A percentile compares a stretch with the other conserved stretches of the same genome.
Conservation (phyloP, 2,113 vertebrate genomes). For the Melanocharis versteri region DNA sequence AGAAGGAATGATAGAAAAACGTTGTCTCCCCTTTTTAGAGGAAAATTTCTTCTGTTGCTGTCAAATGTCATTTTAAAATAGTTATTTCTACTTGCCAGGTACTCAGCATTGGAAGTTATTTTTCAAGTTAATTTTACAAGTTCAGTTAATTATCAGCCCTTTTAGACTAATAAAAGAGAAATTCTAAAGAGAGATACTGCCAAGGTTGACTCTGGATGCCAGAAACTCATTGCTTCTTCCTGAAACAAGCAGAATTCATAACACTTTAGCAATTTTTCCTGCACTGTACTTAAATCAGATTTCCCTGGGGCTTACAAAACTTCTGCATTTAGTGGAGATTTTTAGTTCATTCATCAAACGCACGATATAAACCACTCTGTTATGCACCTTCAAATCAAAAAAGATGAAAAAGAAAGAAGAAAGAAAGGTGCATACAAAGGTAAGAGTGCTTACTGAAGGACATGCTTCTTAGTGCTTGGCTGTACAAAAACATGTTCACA, state of each 20-base stretch:
- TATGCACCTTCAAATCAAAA: constrained; percentile 29
- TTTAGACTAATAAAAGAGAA: not conserved
- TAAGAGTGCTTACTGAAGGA: constrained; percentile 37
- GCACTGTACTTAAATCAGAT: constrained; percentile 5
- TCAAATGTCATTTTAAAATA: not conserved
- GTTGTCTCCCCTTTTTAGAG: not conserved
- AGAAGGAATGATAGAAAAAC: not conserved
- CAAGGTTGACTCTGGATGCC: not conserved
- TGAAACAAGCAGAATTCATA: not conserved
- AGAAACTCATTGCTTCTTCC: not conserved
- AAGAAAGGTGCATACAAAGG: constrained; percentile 37
- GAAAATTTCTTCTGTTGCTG: not conserved
- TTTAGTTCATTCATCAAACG: constrained; percentile 28
- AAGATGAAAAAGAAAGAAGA: not conserved
- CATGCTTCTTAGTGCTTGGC: constrained; percentile 37
- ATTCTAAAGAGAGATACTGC: not conserved
- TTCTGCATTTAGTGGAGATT: constrained; percentile 7
- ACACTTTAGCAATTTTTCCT: constrained; percentile 33
- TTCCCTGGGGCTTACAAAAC: not conserved
- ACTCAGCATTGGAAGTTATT: not conserved
- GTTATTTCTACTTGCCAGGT: not conserved
- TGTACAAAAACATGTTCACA: constrained; percentile 56
- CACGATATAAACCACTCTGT: constrained; percentile 13
- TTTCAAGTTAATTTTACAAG: constrained; percentile 10
- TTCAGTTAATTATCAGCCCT: not conserved